Percentiles rank a stretch among this genome's conserved stretches.
phyloP scores from a whole-genome alignment of 2,888 invertebrate species.

The Colletes collaris region DNA sequence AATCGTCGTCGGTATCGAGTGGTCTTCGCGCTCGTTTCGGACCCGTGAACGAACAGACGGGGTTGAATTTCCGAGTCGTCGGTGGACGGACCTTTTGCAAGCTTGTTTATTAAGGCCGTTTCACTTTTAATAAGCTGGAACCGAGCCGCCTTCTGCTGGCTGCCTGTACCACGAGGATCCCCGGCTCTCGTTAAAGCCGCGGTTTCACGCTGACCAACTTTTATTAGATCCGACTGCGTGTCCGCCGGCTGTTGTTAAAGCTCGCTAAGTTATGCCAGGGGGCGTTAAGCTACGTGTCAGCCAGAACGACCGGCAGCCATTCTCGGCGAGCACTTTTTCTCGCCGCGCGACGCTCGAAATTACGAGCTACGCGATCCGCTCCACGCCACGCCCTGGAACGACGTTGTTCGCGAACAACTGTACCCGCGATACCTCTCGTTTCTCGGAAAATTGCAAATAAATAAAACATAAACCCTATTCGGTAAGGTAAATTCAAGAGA shows the following conservation, averaged over 20 bases:
- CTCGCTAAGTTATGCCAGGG: slow-evolving; percentile 66
- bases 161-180: slow-evolving; percentile 41
- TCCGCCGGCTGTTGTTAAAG: slow-evolving; percentile 66
- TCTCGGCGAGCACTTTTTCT: slow-evolving; percentile 46
- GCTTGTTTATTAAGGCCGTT: slow-evolving; percentile 79
- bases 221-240: slow-evolving; percentile 74
- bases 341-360: too few species aligned
- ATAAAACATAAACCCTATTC: too few species aligned
- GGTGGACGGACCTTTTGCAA: slow-evolving; percentile 47
- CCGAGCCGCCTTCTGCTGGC: slow-evolving; percentile 52
- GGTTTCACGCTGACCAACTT: slow-evolving; percentile 80
- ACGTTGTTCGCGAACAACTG: too few species aligned
- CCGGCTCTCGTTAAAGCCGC: slow-evolving; percentile 66
- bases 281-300: slow-evolving; percentile 63
- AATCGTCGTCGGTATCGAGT: slow-evolving; percentile 57
- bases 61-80: slow-evolving; percentile 16
- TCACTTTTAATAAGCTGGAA: slow-evolving; percentile 79
- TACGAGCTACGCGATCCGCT: too few species aligned
- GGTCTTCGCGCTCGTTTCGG: slow-evolving; percentile 49
- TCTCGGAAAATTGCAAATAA: too few species aligned
- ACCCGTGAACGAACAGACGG: background rate
- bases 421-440: too few species aligned
- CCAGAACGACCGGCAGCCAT: slow-evolving; percentile 49
- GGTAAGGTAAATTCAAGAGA: too few species aligned
- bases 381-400: too few species aligned